Evolutionary conservation across 2,113 vertebrate species (phyloP).

Genomic region (Amazona guildingii): DNA sequence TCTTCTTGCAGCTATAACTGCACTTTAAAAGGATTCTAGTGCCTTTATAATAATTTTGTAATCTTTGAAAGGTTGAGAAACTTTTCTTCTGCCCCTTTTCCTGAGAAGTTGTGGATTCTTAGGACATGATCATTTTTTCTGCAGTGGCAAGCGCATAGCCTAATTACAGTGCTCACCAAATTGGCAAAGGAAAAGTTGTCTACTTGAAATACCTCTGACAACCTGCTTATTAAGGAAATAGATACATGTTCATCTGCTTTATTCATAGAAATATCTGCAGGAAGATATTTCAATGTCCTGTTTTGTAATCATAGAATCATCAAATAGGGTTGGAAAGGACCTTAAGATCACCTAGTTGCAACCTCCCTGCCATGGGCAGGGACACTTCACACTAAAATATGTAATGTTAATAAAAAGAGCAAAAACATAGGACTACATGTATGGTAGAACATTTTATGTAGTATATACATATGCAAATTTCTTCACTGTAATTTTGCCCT

Average conservation of each 20-base stretch:
- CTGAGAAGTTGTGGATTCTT: neutral
- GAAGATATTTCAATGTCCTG: neutral
- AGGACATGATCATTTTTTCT: neutral
- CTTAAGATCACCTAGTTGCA: too few species aligned
- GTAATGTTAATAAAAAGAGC: neutral
- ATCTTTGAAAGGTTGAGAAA: neutral
- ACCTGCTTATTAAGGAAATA: neutral
- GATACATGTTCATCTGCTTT: fast-evolving
- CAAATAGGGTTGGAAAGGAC: too few species aligned
- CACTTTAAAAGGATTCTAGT: slow-evolving; percentile 4
- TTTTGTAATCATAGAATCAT: neutral
- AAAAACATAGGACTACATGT: neutral
- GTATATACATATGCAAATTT: neutral
- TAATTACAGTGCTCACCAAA: neutral
- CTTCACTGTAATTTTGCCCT: neutral
- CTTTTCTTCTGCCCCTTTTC: neutral
- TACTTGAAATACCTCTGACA: neutral
- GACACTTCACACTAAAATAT: too few species aligned
- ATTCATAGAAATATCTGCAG: neutral
- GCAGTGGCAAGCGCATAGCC: fast-evolving
- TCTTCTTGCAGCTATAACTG: slow-evolving; percentile 36
- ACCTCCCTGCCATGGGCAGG: too few species aligned
- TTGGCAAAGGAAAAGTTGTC: neutral
- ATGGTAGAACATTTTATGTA: neutral
- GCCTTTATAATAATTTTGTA: neutral